Conservation (phyloP, 2,113 vertebrate species). For the Prionailurus viverrinus region DNA sequence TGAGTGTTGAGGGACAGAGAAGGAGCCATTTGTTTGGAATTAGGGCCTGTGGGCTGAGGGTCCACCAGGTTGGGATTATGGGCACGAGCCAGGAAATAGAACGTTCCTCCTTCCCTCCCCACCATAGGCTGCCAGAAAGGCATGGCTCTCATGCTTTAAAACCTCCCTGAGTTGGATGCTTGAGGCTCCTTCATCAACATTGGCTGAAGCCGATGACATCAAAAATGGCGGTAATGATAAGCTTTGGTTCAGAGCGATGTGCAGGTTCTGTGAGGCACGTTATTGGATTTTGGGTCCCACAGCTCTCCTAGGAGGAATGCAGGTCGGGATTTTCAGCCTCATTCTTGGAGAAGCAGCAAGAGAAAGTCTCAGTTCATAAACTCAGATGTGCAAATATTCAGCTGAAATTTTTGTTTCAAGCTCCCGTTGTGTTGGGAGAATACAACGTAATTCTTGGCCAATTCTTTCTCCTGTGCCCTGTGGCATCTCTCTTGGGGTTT, state of each 20-base stretch:
- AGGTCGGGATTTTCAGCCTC: background rate
- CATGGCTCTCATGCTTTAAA: rapidly evolving
- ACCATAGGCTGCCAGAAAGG: background rate
- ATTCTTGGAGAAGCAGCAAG: background rate
- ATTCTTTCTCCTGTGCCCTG: background rate
- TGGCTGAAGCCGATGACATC: background rate
- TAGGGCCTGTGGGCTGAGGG: background rate
- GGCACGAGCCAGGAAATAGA: background rate
- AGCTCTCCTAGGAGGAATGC: background rate
- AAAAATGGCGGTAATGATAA: background rate
- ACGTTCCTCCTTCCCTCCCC: background rate
- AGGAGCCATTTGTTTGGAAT: background rate
- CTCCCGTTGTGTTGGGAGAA: background rate
- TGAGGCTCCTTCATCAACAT: background rate
- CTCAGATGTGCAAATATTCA: background rate
- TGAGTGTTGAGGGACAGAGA: background rate
- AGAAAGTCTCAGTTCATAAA: background rate
- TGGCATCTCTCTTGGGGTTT: background rate
- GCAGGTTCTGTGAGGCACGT: background rate
- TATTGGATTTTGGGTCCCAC: background rate
- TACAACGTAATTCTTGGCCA: background rate
- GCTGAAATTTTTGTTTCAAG: background rate
- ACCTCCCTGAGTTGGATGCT: background rate
- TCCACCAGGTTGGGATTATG: background rate
- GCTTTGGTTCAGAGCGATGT: background rate